These are phyloP conservation scores for Hirtodrosophila alboralis DNA, from an alignment of 2,888 invertebrate species.

Conservation along the genomic window DNA sequence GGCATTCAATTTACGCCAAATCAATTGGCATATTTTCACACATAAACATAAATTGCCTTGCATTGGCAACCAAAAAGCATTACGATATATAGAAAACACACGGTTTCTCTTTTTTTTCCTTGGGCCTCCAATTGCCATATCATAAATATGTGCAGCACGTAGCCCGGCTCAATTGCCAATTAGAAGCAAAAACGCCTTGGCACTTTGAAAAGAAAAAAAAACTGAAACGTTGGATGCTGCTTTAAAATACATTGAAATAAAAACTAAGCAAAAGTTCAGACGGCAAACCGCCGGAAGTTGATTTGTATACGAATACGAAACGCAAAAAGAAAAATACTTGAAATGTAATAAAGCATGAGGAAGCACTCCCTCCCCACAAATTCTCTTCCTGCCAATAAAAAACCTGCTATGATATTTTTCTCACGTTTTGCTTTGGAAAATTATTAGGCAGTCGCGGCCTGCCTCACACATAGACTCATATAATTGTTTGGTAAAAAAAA, in stretches of 20 bases:
- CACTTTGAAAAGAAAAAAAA: constrained; percentile 47
- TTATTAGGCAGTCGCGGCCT: constrained; percentile 64
- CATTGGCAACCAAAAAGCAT: constrained; percentile 42
- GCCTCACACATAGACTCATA: constrained; percentile 16
- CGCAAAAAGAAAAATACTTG: constrained; percentile 22
- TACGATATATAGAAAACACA: constrained; percentile 56
- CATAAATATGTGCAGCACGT: constrained; percentile 78
- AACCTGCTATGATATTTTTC: constrained; percentile 65
- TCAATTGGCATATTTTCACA: constrained; percentile 72
- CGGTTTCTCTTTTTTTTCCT: constrained; percentile 30
- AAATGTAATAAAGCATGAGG: constrained; percentile 46
- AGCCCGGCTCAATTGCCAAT: constrained; percentile 80
- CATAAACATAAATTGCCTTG: constrained; percentile 72
- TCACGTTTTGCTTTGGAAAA: constrained; percentile 67
- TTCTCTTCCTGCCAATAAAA: constrained; percentile 55
- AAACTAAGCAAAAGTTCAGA: constrained; percentile 23
- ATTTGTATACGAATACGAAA: constrained; percentile 72
- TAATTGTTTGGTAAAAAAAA: constrained; percentile 37
- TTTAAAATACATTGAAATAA: constrained; percentile 47
- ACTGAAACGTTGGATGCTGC: too few relatives aligned
- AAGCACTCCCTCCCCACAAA: too few relatives aligned
- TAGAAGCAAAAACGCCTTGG: constrained; percentile 67
- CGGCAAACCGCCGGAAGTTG: constrained; percentile 73
- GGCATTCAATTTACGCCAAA: constrained; percentile 51
- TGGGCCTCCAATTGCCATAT: constrained; percentile 41